Evolutionary conservation across 64 coral and sea anemone genomes (phyloP), one percentile per base, ranked within the genome.

Genomic region (Stichodactyla mertensii): DNA sequence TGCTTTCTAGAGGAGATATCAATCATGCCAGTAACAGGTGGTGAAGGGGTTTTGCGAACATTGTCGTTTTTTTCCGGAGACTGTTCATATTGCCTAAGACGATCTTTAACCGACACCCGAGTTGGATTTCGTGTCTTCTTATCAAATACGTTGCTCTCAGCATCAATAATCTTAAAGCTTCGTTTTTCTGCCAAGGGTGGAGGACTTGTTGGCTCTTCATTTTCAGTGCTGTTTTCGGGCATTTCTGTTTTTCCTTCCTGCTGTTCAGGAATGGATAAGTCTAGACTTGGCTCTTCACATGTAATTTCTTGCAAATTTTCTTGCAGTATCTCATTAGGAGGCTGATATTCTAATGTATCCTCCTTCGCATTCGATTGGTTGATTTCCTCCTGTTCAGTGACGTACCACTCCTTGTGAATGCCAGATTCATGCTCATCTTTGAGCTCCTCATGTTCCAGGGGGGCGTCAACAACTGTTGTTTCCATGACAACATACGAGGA

Each of bases 51-150:
- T 92, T 74, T 92, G 53, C 90, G 85, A 87, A 15, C 74, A 7
- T 26, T 55, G n/a, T 92, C 90, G 51, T 54, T 6, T 51, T n/a
- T 82, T 9, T 19, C 77, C 60, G 89, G 52, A 79, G 74, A 83
- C 45, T 91, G 83, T 52, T 92, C 90, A 85, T 92, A 92, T 52
- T 87, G 90, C 59, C 70, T 86, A 10, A 66, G 77, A 13, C 90
- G 85, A 77, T 92, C 90, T 87, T 87, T 92, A 23, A 92, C 90
- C 20, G 90, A 92, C 5, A 92, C 52, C 13, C 90, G 85, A 14
- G 77, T 20, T 0, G 78, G 56, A 20, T 85, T 85, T 62, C 83
- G 55, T 85, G 27, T 51, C 22, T 85, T 64, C 51, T 57, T 28
- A 0, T 22, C 6, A 24, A 59, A 45, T 45, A 45, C 55, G 6